Percentiles rank a stretch among this genome's conserved stretches.
phyloP scores from a whole-genome alignment of 2,113 vertebrate species.

The Aplodontia rufa region DNA sequence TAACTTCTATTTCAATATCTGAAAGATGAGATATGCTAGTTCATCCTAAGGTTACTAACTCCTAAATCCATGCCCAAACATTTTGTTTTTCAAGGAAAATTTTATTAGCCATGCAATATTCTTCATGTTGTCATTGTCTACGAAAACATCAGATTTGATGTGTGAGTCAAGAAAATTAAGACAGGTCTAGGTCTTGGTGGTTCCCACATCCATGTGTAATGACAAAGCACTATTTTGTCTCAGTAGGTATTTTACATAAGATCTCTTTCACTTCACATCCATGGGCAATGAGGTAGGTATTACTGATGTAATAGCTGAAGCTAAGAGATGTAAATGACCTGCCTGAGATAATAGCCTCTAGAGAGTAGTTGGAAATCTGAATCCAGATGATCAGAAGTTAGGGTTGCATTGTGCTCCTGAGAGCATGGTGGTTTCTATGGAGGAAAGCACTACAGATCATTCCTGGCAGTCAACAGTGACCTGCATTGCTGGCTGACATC shows the following conservation, averaged over 20 bases:
- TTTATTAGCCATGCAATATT: background rate
- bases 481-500: background rate
- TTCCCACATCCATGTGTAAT: background rate
- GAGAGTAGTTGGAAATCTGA: background rate
- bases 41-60: background rate
- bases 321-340: background rate
- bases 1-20: background rate
- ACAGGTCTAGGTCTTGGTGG: background rate
- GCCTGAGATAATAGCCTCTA: background rate
- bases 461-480: background rate
- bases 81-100: background rate
- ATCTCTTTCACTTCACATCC: background rate
- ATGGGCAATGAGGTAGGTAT: background rate
- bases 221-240: background rate
- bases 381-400: background rate
- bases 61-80: background rate
- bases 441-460: fast-evolving
- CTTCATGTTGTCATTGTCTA: background rate
- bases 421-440: background rate
- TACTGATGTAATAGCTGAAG: background rate
- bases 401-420: background rate
- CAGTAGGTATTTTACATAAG: background rate
- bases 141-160: background rate
- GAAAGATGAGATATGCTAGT: background rate
- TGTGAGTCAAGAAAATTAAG: background rate